A percentile compares a stretch with the other conserved stretches of the same genome.
Evolutionary conservation across 1,140 invertebrate species (phyloP).

Genomic region (Drosophila novamexicana): DNA sequence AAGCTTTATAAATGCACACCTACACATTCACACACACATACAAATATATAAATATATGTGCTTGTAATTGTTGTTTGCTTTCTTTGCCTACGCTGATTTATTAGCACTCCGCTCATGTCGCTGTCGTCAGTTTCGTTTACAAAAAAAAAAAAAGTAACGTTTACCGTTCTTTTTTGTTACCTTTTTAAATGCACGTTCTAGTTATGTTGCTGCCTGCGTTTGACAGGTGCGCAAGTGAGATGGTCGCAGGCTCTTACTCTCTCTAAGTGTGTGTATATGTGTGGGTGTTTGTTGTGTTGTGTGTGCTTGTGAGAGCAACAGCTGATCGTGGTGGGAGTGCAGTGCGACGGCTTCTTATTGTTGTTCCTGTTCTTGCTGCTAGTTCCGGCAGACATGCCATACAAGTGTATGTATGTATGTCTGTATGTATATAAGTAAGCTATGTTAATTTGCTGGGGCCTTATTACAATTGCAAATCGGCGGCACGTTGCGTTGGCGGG

Average conservation of each 20-base stretch:
- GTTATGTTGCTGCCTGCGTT: conserved; percentile 35
- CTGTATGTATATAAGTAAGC: conserved; percentile 2
- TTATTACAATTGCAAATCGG: conserved; percentile 61
- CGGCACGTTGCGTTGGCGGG: conserved; percentile 75
- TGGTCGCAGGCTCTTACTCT: conserved; percentile 14
- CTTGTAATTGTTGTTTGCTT: conserved; percentile 50
- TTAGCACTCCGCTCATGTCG: conserved; percentile 50
- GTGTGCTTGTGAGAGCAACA: conserved; percentile 48
- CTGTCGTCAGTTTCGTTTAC: conserved; percentile 34
- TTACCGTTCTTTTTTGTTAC: conserved; percentile 53
- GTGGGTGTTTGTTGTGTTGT: conserved; percentile 35
- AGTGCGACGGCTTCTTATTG: conserved; percentile 36
- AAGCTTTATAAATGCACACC: conserved; percentile 21
- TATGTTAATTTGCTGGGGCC: conserved; percentile 19
- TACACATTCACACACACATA: neutral
- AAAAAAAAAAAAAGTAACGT: conserved; percentile 35
- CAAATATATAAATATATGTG: neutral
- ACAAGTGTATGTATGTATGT: neutral
- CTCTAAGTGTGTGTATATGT: neutral
- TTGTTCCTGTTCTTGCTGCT: conserved; percentile 24
- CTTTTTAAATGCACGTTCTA: conserved; percentile 56
- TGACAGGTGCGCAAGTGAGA: conserved; percentile 53
- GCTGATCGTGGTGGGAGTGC: conserved; percentile 59
- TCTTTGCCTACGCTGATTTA: conserved; percentile 58
- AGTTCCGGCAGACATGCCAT: conserved; percentile 14